These are phyloP conservation scores for Patella depressa DNA, from an alignment of 2,888 invertebrate genomes.

Conservation along the genomic window DNA sequence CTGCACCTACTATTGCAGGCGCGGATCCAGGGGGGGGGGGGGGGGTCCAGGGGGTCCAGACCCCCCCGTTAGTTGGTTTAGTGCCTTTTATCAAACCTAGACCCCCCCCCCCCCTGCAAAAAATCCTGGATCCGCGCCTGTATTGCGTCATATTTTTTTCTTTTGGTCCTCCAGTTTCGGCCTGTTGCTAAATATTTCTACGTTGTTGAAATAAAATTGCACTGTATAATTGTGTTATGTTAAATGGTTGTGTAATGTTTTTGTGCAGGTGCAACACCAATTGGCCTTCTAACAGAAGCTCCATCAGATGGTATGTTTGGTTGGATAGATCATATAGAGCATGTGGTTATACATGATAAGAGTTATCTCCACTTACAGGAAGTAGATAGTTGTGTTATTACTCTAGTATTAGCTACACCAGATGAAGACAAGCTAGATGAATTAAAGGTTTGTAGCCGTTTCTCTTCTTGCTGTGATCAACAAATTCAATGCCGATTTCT, in stretches of 20 bases:
- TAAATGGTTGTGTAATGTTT: not conserved
- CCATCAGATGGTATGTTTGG: slow-evolving; percentile 36
- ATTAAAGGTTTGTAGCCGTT: slow-evolving; percentile 46
- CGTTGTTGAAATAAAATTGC: no score
- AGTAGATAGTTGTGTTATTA: slow-evolving; percentile 35
- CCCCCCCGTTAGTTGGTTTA: no score
- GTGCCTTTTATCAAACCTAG: no score
- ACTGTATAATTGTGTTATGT: no score
- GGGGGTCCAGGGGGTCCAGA: no score
- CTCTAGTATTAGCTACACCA: slow-evolving; percentile 47
- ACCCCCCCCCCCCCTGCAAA: no score
- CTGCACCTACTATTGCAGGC: no score
- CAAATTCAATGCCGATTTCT: not conserved
- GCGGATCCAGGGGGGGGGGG: no score
- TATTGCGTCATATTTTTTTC: no score
- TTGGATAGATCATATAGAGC: slow-evolving; percentile 38
- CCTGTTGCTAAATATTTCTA: no score
- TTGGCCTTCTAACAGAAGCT: slow-evolving; percentile 36
- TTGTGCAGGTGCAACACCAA: slow-evolving; percentile 45
- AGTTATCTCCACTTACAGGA: slow-evolving; percentile 50
- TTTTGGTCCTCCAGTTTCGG: no score
- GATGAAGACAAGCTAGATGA: slow-evolving; percentile 54
- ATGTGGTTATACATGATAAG: slow-evolving; percentile 41
- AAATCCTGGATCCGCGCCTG: no score
- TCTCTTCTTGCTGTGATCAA: not conserved